Base-by-base conservation (phyloP, 2,888 invertebrate species). In the Thalpophila matura region DNA sequence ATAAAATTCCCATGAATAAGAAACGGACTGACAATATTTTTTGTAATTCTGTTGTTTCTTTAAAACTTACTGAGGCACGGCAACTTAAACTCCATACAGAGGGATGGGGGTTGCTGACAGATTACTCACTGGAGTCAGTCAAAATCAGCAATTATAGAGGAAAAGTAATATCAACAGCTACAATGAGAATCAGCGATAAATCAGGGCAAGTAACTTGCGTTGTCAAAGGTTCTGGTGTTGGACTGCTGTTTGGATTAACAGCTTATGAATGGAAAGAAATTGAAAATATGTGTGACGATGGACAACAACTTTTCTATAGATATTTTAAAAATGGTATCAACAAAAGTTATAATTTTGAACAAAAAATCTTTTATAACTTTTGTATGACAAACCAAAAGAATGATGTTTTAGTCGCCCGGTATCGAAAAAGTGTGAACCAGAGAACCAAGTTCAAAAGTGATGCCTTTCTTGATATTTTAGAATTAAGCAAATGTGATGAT, bases 291-390 rank as follows among this genome's bases (percentile, higher is more conserved):
- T 91, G 91, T 72, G 74, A 66, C 40, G 64, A 71, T 58, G 83
- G 78, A 26, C 86, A 90, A n/a, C 93, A 95, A 74, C 67, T 95
- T 9, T 95, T 92, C 79, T 95, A 93, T 65, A 90, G 95, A 81
- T 88, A 91, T 72, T 95, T 95, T 71, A 93, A 91, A 81, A 81
- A 90, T 72, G 95, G 95, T 4, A 59, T 95, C 2, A 88, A 86
- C 53, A 86, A 81, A 61, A 86, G 74, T 50, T 92, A 89, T 70
- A 80, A 74, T 29, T 83, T 76, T 68, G 91, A 94, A 77, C 92
- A 95, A 80, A 91, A 91, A 77, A 59, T 94, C 33, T 95, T 95
- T 83, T 95, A 95, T 78, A 88, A 92, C 70, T 95, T 94, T 77
- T 95, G 95, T 80, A 73, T 85, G 35, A 84, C 78, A 46, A 90